Evolutionary conservation across 2,888 invertebrate genomes (phyloP).

Genomic region (Rhodophaea formosa): DNA sequence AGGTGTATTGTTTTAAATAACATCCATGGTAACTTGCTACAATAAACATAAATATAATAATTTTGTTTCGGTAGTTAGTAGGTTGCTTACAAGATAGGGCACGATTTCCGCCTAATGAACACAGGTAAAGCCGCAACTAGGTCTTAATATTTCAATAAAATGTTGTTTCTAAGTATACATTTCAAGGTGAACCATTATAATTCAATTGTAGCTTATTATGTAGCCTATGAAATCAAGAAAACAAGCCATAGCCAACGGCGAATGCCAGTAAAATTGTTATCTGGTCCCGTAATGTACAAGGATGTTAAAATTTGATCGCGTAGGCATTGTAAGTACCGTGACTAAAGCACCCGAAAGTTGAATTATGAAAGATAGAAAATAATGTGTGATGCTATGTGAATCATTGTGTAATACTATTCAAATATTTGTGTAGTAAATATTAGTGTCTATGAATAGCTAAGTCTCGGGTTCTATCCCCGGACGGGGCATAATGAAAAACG

Average conservation of each 20-base stretch:
- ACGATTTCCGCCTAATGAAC: not conserved
- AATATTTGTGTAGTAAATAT: not conserved
- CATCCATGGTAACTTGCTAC: no score
- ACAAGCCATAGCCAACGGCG: conserved; percentile 13
- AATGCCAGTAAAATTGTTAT: conserved; percentile 16
- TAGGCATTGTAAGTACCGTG: conserved; percentile 7
- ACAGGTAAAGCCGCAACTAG: conserved; percentile 6
- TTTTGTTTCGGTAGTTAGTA: no score
- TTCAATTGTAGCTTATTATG: conserved; percentile 15
- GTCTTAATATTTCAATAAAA: conserved; percentile 8
- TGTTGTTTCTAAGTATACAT: conserved; percentile 13
- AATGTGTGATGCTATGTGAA: not conserved
- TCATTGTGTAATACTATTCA: not conserved
- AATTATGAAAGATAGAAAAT: no score
- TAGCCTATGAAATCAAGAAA: conserved; percentile 14
- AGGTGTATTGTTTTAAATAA: no score
- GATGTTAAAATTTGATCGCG: not conserved
- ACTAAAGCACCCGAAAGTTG: not conserved
- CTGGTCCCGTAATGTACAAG: conserved; percentile 1
- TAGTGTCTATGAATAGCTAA: no score
- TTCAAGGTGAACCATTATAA: conserved; percentile 16
- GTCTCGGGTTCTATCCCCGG: no score
- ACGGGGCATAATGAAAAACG: no score
- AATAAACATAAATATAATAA: no score
- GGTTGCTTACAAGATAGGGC: not conserved